Evolutionary conservation across 1,140 invertebrate species (phyloP).

Genomic region (Mizuhopecten yessoensis): DNA sequence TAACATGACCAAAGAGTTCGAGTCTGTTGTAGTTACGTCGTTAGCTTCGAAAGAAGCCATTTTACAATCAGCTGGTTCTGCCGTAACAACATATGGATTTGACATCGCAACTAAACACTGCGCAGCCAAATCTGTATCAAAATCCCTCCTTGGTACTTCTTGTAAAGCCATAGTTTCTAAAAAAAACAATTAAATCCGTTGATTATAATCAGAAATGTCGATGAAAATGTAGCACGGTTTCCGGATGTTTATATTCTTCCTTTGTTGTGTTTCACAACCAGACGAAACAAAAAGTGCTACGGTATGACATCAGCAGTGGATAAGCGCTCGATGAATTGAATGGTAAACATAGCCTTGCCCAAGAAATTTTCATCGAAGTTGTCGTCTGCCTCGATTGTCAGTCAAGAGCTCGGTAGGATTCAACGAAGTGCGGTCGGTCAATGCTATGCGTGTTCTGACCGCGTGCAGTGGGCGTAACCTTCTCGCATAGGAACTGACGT

Average conservation of each 20-base stretch:
- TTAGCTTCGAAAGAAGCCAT: slow-evolving; percentile 57
- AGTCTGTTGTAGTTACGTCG: slow-evolving; percentile 67
- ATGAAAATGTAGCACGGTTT: slow-evolving; percentile 32
- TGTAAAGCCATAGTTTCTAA: slow-evolving; percentile 64
- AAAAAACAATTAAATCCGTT: background rate
- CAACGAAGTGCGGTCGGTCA: slow-evolving; percentile 22
- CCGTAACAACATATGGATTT: slow-evolving; percentile 59
- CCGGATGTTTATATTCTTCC: background rate
- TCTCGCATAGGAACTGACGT: slow-evolving; percentile 26
- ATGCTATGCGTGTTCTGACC: slow-evolving; percentile 54
- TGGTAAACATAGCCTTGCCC: slow-evolving; percentile 49
- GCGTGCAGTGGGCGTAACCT: slow-evolving; percentile 73
- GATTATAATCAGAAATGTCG: background rate
- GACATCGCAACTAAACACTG: slow-evolving; percentile 87
- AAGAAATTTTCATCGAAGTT: slow-evolving; percentile 48
- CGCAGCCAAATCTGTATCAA: slow-evolving; percentile 86
- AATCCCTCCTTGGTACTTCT: slow-evolving; percentile 71
- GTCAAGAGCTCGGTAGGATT: background rate
- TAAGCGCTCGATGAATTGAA: background rate
- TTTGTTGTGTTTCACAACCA: slow-evolving; percentile 36
- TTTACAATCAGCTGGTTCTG: slow-evolving; percentile 66
- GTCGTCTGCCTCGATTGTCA: slow-evolving; percentile 51
- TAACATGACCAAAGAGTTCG: slow-evolving; percentile 85
- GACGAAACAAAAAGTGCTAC: slow-evolving; percentile 42
- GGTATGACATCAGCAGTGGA: background rate